Evolutionary conservation across 2,113 vertebrate species (phyloP), one percentile per base, ranked within the genome.

Genomic region (Scatophagus argus): DNA sequence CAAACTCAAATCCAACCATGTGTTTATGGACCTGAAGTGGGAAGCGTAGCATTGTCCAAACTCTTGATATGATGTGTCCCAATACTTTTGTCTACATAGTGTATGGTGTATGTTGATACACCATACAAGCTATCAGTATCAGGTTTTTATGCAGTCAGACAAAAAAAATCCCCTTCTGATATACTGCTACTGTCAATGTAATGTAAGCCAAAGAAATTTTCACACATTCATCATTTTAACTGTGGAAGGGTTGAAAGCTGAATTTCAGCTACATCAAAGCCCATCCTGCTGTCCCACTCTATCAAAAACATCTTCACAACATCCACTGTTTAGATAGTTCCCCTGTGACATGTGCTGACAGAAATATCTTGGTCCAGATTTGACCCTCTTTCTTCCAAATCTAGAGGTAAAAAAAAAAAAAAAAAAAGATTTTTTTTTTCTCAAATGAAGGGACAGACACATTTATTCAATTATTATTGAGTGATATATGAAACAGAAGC

Each of bases 401-500:
- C 13, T 7, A 1, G n/a, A n/a, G n/a, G n/a, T n/a, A n/a, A n/a
- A n/a, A n/a, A 23, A 17, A 71, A 34, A 29, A 39, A 43, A 87
- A 23, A 85, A 66, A 62, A 90, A 89, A 71, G 36, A 7, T 71
- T 70, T 85, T 59, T 39, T 62, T 13, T 11, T 41, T 43, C 39
- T 32, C 38, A 87, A 89, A 87, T 80, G 62, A 85, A 63, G 44
- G 29, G 41, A 83, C 82, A 79, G 82, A 88, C 89, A 91, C 75
- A 79, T 90, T 93, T 90, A 61, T 93, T 89, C 78, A 87, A 83
- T 93, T 88, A 90, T 79, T 38, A 52, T 70, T 1, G 44, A 75
- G 79, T 82, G 76, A 91, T 88, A 89, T 84, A 82, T 83, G 83
- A 88, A 93, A 87, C 91, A 91, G 91, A 87, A 88, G 84, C 91